A percentile compares a stretch with the other conserved stretches of the same genome.
phyloP scores from a whole-genome alignment of 2,113 vertebrate genomes.

The Dermatemys mawii region DNA sequence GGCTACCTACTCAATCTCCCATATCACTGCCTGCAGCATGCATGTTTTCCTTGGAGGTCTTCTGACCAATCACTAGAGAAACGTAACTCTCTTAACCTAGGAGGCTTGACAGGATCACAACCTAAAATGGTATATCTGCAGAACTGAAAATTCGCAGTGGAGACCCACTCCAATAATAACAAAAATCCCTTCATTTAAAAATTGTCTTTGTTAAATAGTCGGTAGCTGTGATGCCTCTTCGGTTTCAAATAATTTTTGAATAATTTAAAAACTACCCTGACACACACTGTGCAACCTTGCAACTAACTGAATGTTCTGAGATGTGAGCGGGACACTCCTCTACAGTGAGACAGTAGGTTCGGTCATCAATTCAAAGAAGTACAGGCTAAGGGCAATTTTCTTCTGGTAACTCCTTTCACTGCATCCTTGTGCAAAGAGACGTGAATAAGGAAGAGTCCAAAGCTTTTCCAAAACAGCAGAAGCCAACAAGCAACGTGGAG shows the following conservation, averaged over 20 bases:
- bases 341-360: background rate
- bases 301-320: constrained; percentile 33
- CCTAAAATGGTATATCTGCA: background rate
- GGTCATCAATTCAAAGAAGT: background rate
- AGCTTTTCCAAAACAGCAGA: background rate
- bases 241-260: constrained; percentile 9
- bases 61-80: background rate
- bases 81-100: background rate
- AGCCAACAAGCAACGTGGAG: background rate
- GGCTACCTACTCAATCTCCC: background rate
- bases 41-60: background rate
- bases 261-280: background rate
- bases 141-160: background rate
- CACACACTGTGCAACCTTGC: background rate
- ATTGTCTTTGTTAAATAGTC: background rate
- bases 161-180: background rate
- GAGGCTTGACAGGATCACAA: background rate
- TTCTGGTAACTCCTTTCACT: background rate
- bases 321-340: background rate
- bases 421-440: background rate
- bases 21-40: background rate
- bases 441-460: background rate
- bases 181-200: background rate
- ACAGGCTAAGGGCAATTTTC: background rate
- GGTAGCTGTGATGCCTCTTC: background rate